phyloP scores from a whole-genome alignment of 2,113 vertebrate genomes.

The Brachionichthys hirsutus region DNA sequence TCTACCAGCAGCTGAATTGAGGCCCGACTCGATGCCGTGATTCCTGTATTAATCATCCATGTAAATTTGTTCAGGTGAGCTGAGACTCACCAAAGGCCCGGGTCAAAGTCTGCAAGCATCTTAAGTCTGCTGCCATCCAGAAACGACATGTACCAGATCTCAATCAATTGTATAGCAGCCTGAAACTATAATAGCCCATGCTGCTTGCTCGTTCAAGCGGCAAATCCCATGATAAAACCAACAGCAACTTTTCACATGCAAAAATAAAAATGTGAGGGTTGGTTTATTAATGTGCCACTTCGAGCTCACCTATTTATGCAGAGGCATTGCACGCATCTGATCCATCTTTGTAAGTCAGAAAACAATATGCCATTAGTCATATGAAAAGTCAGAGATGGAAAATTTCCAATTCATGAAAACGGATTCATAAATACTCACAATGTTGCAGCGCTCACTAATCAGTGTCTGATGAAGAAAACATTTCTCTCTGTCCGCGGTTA shows the following conservation, averaged over 20 bases:
- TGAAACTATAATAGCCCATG: slow-evolving; percentile 31
- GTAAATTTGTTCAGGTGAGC: slow-evolving; percentile 58
- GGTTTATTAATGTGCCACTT: slow-evolving; percentile 65
- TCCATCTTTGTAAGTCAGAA: slow-evolving; percentile 65
- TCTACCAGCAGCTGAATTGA: slow-evolving; percentile 32
- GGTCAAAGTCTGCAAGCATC: slow-evolving; percentile 47
- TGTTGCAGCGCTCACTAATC: slow-evolving; percentile 66
- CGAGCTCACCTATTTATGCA: slow-evolving; percentile 54
- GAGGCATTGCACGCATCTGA: slow-evolving; percentile 37
- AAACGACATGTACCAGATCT: slow-evolving; percentile 41
- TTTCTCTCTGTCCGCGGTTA: slow-evolving; percentile 67
- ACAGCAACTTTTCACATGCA: slow-evolving; percentile 60
- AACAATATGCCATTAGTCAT: slow-evolving; percentile 70
- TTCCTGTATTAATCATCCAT: slow-evolving; percentile 64
- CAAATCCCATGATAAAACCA: slow-evolving; percentile 67
- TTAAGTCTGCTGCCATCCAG: slow-evolving; percentile 41
- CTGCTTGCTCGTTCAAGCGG: slow-evolving; percentile 61
- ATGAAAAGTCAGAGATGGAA: slow-evolving; percentile 50
- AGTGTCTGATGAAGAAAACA: slow-evolving; percentile 57
- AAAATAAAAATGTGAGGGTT: slow-evolving; percentile 55
- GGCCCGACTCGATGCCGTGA: slow-evolving; percentile 48
- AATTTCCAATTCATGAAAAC: slow-evolving; percentile 69
- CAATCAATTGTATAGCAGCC: slow-evolving; percentile 59
- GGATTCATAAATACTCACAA: slow-evolving; percentile 38
- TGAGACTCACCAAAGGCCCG: slow-evolving; percentile 20